Percentiles rank a stretch among this genome's conserved stretches.
phyloP scores from a whole-genome alignment of 2,888 invertebrate genomes.

The Biston stratarius region DNA sequence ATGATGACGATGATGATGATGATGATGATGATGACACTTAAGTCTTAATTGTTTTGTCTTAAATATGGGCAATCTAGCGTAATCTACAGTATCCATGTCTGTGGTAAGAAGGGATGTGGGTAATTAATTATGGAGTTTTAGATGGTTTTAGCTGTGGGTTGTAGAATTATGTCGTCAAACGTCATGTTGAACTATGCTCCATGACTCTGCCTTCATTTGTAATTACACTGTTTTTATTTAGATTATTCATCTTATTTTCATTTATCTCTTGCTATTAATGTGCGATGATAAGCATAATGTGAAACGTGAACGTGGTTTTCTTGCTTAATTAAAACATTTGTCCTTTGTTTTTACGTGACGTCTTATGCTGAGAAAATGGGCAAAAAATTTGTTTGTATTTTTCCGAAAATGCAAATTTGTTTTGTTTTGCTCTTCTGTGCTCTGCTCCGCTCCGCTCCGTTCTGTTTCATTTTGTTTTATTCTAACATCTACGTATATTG shows the following conservation, averaged over 20 bases:
- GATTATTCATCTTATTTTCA: not conserved
- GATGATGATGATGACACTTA: not conserved
- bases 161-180: constrained; percentile 20
- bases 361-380: too few relatives aligned
- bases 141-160: constrained; percentile 9
- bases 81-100: not conserved
- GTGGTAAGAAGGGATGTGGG: constrained; percentile 22
- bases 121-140: constrained; percentile 31
- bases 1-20: too few relatives aligned
- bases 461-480: too few relatives aligned
- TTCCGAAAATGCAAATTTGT: too few relatives aligned
- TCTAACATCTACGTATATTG: too few relatives aligned
- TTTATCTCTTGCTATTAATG: not conserved
- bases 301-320: not conserved
- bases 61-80: not conserved
- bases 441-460: too few relatives aligned
- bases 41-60: not conserved
- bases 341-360: too few relatives aligned
- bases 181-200: constrained; percentile 14
- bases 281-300: not conserved
- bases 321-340: too few relatives aligned
- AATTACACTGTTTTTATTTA: not conserved
- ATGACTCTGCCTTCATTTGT: not conserved
- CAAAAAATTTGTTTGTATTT: too few relatives aligned
- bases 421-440: too few relatives aligned